phyloP scores from a whole-genome alignment of 2,888 invertebrate species.

The Perdita meconis region DNA sequence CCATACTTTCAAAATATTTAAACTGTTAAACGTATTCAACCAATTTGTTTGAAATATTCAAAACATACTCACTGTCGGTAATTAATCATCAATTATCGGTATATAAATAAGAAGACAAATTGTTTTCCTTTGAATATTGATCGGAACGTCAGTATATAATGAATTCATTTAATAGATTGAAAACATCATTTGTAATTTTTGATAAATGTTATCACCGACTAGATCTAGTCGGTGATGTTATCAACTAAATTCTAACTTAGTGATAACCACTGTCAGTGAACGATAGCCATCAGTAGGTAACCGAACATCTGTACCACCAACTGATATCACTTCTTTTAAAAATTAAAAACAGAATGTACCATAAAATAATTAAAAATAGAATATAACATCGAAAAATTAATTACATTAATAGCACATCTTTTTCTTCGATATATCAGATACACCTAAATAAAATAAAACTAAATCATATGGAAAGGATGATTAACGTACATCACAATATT shows the following conservation, averaged over 20 bases:
- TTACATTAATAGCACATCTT: neutral
- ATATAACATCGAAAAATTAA: too few relatives aligned
- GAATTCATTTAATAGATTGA: neutral
- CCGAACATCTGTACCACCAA: neutral
- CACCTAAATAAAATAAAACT: neutral
- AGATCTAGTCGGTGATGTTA: too few relatives aligned
- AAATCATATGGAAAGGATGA: neutral
- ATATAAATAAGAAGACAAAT: neutral
- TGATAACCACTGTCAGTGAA: too few relatives aligned
- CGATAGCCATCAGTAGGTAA: neutral
- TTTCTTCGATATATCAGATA: neutral
- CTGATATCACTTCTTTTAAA: neutral
- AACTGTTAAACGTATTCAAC: neutral
- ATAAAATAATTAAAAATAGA: too few relatives aligned
- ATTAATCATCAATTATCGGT: neutral
- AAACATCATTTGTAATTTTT: too few relatives aligned
- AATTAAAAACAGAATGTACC: neutral
- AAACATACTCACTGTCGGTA: neutral
- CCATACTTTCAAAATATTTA: neutral
- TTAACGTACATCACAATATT: slow-evolving; percentile 5
- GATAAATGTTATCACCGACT: too few relatives aligned
- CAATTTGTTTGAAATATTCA: neutral
- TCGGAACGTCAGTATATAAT: too few relatives aligned
- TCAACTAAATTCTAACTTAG: too few relatives aligned
- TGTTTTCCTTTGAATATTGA: too few relatives aligned